These are phyloP conservation scores for Coreius guichenoti DNA, from an alignment of 2,797 vertebrate genomes.

Conservation along the genomic window DNA sequence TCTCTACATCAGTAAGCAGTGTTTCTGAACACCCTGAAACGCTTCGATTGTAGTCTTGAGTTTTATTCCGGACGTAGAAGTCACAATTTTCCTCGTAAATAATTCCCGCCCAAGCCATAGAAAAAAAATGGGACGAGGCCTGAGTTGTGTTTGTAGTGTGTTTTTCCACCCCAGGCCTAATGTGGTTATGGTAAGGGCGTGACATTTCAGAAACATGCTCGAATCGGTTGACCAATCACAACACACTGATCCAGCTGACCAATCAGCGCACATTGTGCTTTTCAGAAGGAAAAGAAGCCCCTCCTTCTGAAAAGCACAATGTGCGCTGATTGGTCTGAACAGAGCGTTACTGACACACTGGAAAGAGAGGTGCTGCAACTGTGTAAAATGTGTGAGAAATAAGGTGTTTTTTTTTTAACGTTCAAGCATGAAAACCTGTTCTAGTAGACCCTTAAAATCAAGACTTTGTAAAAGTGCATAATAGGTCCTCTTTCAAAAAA, in stretches of 20 bases:
- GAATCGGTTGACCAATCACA: neutral
- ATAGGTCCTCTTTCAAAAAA: neutral
- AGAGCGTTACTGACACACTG: neutral
- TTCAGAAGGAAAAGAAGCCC: too few relatives aligned
- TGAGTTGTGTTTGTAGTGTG: neutral
- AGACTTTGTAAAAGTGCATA: neutral
- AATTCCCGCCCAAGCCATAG: neutral
- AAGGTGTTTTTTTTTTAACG: neutral
- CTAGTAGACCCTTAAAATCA: neutral
- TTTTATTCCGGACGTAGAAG: neutral
- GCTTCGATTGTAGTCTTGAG: neutral
- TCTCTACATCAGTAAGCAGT: neutral
- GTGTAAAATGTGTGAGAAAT: neutral
- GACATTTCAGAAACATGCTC: neutral
- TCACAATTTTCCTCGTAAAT: neutral
- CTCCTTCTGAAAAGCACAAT: too few relatives aligned
- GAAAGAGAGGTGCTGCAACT: neutral
- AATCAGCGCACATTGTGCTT: too few relatives aligned
- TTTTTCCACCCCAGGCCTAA: neutral
- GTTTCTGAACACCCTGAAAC: neutral
- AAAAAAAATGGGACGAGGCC: neutral
- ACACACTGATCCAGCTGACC: too few relatives aligned
- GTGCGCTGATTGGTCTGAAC: neutral
- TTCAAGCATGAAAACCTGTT: neutral
- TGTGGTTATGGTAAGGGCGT: neutral